Evolutionary conservation across 2,797 vertebrate genomes (phyloP), one percentile per base, ranked within the genome.

Genomic region (Tenualosa thibaudeaui): DNA sequence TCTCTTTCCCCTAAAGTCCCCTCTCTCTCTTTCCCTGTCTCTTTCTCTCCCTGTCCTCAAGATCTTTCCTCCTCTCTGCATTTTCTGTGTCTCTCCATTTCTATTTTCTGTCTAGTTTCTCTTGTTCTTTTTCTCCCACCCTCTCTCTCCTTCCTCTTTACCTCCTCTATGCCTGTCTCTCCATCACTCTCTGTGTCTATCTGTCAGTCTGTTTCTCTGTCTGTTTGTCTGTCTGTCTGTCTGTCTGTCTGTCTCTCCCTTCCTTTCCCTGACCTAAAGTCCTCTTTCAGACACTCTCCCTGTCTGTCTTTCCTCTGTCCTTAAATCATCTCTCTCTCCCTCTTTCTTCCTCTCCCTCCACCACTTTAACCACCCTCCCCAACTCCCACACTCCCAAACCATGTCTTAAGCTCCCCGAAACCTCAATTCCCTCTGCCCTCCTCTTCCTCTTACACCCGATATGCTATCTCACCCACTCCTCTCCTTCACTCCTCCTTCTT

Each of bases 341-440:
- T 88, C 60, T 82, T 81, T 50, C 84, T 85, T 22, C 83, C 19
- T 58, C 88, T 84, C 87, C 78, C 87, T 85, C 84, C 83, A 84
- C 22, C 81, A 86, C 83, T 89, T 86, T 87, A 49, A 49, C 46
- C 53, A 89, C 85, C 88, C 83, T 89, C 62, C 17, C 62, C 58
- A 17, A 22, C 58, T 60, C 54, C n/a, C 17, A 24, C 60, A 1
- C n/a, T 26, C 60, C 24, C 9, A 2, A n/a, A 24, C 60, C 60
- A 1, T 65, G n/a, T 65, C 24, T n/a, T 65, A 31, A 65, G n/a
- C n/a, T 31, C 62, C 62, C 62, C 54, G 3, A 53, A 53, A 62
- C 58, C 19, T 22, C 62, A 26, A 9, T 13, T 24, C 62, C 62
- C n/a, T 78, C 49, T 88, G 7, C 62, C 62, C 60, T 17, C 81